phyloP scores from a whole-genome alignment of 2,888 invertebrate species.

The Thelaira solivaga region DNA sequence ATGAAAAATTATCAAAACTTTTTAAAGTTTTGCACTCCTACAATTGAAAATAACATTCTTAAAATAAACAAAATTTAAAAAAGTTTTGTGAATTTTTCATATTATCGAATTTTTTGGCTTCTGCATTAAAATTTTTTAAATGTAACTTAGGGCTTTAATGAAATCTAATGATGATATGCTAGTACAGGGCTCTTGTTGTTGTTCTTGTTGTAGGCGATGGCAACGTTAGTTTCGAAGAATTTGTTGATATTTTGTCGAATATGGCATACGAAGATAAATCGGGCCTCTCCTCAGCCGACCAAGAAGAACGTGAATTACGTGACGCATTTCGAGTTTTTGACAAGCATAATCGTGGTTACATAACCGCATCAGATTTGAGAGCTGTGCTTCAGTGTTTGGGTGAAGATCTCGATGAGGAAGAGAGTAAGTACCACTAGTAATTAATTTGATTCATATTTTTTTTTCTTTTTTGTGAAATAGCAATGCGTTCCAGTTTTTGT shows the following conservation, averaged over 20 bases:
- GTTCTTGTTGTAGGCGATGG: slow-evolving; percentile 83
- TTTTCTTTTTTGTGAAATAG: no score
- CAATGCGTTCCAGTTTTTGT: no score
- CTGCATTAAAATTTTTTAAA: not conserved
- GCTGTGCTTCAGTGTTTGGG: slow-evolving; percentile 93
- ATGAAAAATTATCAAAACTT: no score
- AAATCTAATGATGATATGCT: no score
- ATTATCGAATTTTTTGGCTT: not conserved
- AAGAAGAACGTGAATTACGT: slow-evolving; percentile 88
- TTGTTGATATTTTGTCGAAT: slow-evolving; percentile 89
- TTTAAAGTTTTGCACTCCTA: no score
- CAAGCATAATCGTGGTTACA: slow-evolving; percentile 93
- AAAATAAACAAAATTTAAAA: no score
- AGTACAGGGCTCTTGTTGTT: no score
- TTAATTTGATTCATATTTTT: not conserved
- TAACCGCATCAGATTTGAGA: slow-evolving; percentile 90
- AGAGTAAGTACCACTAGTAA: slow-evolving; percentile 83
- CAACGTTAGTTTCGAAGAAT: slow-evolving; percentile 92
- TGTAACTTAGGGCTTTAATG: no score
- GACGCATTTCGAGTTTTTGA: slow-evolving; percentile 94
- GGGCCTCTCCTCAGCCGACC: slow-evolving; percentile 81
- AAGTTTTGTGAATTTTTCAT: not conserved
- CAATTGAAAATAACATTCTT: no score
- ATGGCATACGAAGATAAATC: slow-evolving; percentile 83
- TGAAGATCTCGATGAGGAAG: slow-evolving; percentile 92